Base-by-base conservation (phyloP, 2,113 vertebrate species). In the Ophthalmolycus amberensis region DNA sequence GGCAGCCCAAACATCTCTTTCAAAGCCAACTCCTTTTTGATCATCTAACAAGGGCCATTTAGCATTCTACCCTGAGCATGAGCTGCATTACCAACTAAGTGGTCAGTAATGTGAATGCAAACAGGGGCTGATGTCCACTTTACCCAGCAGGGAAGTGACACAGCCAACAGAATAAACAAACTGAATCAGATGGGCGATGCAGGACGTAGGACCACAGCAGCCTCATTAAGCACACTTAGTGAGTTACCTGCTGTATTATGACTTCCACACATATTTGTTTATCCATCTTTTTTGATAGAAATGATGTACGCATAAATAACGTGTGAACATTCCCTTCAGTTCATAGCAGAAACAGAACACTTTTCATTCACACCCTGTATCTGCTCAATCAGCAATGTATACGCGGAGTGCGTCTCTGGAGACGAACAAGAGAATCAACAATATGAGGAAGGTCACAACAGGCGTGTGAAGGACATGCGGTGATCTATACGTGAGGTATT, bases 91-190 rank as follows among this genome's bases (percentile, higher is more conserved):
- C 73, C 77, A 63, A 80, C 81, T 74, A 79, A 64, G 75, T 37
- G 50, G 52, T 75, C 48, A 63, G 67, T 74, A 82, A 81, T 73
- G 63, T 46, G 58, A 82, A 82, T 82, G 85, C 64, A 86, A 89
- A 75, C 75, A 68, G 70, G 1, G 25, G 54, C 46, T 38, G 54
- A 63, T 66, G 73, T 86, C 48, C 62, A 82, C 75, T 79, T 81
- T 54, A 29, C 80, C 80, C 69, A 70, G 68, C 66, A 42, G 83
- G 83, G 71, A 66, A 44, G 46, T 82, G 79, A 79, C 75, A 79
- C 56, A 71, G 70, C 70, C 63, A 58, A 73, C 38, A 68, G 76
- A 44, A 80, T 68, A 82, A 90, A 84, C 71, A 82, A 84, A 83
- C 77, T 58, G 68, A 76, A 80, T 80, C 79, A 74, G 68, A 54